These are phyloP conservation scores for Scopus umbretta DNA, from an alignment of 2,113 vertebrate genomes.

Conservation along the genomic window DNA sequence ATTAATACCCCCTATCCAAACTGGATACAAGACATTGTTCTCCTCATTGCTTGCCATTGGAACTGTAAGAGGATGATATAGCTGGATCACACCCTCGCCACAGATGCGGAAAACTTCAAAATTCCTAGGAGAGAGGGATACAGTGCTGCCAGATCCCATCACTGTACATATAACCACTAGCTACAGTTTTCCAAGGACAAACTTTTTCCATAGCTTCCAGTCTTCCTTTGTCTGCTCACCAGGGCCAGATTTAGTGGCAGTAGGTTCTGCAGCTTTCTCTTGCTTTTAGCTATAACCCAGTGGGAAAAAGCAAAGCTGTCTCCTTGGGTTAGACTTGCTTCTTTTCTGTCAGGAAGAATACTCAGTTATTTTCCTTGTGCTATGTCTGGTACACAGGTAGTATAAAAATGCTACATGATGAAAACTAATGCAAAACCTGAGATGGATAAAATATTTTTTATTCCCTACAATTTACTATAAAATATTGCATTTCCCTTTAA, in stretches of 20 bases:
- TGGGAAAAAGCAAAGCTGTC: neutral
- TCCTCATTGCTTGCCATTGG: neutral
- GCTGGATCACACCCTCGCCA: neutral
- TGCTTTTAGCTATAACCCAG: neutral
- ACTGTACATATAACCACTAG: accelerated
- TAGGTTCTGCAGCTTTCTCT: neutral
- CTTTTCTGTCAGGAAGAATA: neutral
- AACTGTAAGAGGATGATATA: neutral
- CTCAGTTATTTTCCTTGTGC: neutral
- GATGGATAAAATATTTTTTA: neutral
- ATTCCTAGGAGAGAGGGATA: neutral
- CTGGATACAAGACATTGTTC: accelerated
- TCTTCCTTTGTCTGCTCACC: neutral
- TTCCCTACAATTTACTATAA: neutral
- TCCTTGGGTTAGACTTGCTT: neutral
- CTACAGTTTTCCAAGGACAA: neutral
- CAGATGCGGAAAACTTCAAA: neutral
- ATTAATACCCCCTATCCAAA: neutral
- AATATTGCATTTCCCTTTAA: neutral
- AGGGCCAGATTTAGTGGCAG: neutral
- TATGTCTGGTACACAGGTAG: neutral
- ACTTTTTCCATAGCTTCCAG: neutral
- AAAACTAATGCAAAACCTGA: neutral
- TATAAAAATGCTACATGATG: neutral
- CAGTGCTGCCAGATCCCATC: neutral